phyloP scores from a whole-genome alignment of 2,888 invertebrate genomes.

The Cacoxenus indagator region DNA sequence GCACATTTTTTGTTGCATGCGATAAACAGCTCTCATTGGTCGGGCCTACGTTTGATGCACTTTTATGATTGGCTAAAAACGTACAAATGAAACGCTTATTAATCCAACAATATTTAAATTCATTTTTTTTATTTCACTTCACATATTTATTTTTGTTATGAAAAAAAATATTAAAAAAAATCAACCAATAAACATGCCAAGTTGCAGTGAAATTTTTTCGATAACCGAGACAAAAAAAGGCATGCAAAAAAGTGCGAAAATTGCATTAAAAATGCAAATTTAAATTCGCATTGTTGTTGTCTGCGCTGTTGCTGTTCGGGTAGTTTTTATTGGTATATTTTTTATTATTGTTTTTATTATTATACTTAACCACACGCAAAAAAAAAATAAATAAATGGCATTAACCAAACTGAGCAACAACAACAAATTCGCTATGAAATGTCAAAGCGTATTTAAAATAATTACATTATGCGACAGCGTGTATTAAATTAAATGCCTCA shows the following conservation, averaged over 20 bases:
- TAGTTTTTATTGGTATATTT: neutral
- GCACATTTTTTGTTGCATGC: neutral
- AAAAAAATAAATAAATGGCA: slow-evolving; percentile 38
- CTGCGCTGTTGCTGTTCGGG: slow-evolving; percentile 21
- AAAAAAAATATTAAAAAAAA: slow-evolving; percentile 15
- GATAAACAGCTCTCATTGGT: neutral
- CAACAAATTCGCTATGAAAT: neutral
- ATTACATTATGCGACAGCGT: slow-evolving; percentile 57
- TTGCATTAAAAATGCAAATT: slow-evolving; percentile 43
- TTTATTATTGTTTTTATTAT: neutral
- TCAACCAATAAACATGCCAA: neutral
- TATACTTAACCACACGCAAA: neutral
- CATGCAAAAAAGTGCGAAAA: slow-evolving; percentile 18
- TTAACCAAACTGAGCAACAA: slow-evolving; percentile 34
- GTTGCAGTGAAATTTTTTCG: slow-evolving; percentile 2
- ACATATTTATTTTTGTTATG: neutral
- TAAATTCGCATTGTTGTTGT: slow-evolving; percentile 39
- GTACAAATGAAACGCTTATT: neutral
- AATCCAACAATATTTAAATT: neutral
- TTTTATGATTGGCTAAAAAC: slow-evolving; percentile 17
- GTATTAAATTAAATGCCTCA: slow-evolving; percentile 61
- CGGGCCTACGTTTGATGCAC: neutral
- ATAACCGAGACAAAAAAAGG: slow-evolving; percentile 27
- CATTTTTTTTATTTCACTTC: neutral
- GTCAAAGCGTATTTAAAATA: slow-evolving; percentile 63